Evolutionary conservation across 2,888 invertebrate species (phyloP).

Genomic region (Pterostichus niger): DNA sequence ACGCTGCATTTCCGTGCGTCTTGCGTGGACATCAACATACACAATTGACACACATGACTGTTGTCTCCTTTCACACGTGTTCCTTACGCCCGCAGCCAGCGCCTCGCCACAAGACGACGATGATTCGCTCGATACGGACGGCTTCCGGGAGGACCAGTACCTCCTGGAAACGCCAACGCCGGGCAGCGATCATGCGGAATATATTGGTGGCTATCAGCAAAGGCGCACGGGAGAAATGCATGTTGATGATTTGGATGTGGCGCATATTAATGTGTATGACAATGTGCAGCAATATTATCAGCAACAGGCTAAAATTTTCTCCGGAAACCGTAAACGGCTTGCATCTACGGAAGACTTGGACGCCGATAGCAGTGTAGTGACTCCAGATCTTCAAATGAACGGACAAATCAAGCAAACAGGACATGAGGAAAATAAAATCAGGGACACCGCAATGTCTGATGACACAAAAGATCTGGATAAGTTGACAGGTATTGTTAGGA

Average conservation of each 20-base stretch:
- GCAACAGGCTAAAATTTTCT: conserved; percentile 74
- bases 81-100: conserved; percentile 73
- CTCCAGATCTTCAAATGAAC: conserved; percentile 74
- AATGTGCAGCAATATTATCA: conserved; percentile 75
- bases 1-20: conserved; percentile 71
- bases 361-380: conserved; percentile 70
- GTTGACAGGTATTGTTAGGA: conserved; percentile 76
- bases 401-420: conserved; percentile 78
- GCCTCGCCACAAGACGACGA: conserved; percentile 80
- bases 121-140: conserved; percentile 79
- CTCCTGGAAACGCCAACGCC: conserved; percentile 78
- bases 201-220: conserved; percentile 70
- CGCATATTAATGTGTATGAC: conserved; percentile 75
- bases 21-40: conserved; percentile 71
- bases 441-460: conserved; percentile 73
- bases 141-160: conserved; percentile 78
- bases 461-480: conserved; percentile 76
- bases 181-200: conserved; percentile 71
- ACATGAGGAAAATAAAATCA: conserved; percentile 50
- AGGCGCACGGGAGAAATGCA: conserved; percentile 60
- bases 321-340: conserved; percentile 74
- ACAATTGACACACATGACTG: conserved; percentile 40
- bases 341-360: conserved; percentile 77
- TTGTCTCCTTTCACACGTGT: conserved; percentile 53
- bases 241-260: conserved; percentile 72